Evolutionary conservation across 2,113 vertebrate genomes (phyloP).

Genomic region (Anoplopoma fimbria): DNA sequence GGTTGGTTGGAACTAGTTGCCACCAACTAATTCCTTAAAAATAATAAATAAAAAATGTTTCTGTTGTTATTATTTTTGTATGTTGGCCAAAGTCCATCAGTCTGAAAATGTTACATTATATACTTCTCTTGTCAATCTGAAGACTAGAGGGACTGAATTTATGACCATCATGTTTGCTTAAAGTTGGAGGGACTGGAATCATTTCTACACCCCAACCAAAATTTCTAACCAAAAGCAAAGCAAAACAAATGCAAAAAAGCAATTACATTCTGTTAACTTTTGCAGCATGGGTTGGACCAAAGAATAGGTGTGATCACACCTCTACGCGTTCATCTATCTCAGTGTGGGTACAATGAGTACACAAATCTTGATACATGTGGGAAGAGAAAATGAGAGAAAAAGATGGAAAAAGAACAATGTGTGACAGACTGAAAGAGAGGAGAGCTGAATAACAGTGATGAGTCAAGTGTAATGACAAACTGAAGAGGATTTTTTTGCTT

Average conservation of each 20-base stretch:
- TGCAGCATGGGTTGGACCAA: too few species aligned
- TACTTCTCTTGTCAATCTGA: neutral
- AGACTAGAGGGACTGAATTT: neutral
- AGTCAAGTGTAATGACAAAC: constrained; percentile 9
- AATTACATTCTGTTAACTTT: too few species aligned
- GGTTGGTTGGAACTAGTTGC: neutral
- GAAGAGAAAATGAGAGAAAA: too few species aligned
- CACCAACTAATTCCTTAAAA: neutral
- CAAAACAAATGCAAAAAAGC: too few species aligned
- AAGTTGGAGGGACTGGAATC: too few species aligned
- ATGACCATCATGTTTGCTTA: neutral
- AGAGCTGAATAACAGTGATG: constrained; percentile 9
- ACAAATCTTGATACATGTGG: too few species aligned
- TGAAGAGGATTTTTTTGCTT: constrained; percentile 2
- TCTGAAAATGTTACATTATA: neutral
- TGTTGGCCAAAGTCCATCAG: neutral
- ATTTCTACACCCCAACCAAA: too few species aligned
- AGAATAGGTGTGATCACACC: too few species aligned
- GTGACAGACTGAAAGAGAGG: neutral
- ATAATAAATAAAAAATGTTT: neutral
- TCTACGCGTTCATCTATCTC: too few species aligned
- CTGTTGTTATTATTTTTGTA: neutral
- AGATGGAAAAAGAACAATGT: neutral
- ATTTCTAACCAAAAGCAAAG: too few species aligned
- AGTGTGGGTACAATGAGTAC: too few species aligned